Evolutionary conservation across 37 sponge, comb jelly and placozoan species (phyloP), one percentile per base, ranked within the genome.

Genomic region (Aphrocallistes beatrix): DNA sequence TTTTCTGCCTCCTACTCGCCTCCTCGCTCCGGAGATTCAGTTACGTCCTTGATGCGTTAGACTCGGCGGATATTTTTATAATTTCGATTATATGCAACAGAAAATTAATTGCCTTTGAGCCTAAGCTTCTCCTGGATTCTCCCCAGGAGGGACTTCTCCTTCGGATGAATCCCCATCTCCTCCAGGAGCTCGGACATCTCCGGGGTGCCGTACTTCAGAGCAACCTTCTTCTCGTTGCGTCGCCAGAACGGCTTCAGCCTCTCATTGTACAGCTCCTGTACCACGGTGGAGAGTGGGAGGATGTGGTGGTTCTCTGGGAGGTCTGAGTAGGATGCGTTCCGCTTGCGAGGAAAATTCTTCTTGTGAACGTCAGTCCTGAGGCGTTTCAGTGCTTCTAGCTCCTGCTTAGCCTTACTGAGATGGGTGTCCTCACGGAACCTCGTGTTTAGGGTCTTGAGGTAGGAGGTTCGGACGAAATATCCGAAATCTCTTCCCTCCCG

Each of bases 261-360:
- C 75, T 60, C 75, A 3, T 60, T 60, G n/a, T 60, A 60, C 75
- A 60, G n/a, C 34, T 60, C 75, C 34, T 60, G 75, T 60, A 60
- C 75, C 3, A 60, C 75, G 3, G 75, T 60, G 34, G 75, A 60
- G 10, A 60, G 75, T 6, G 75, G 75, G 34, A 60, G 75, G 34
- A 25, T 25, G 28, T 25, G 8, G n/a, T 19, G n/a, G 21, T 60
- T 60, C 75, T 60, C 75, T 19, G 75, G 75, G 3, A 60, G 10
- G 10, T 60, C 17, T 19, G 75, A 25, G 75, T 60, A 60, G 34
- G 75, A 60, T 8, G 75, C 8, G 6, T 19, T 6, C n/a, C 75
- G 10, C 75, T 60, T 3, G 28, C 75, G 75, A 60, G 34, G 21
- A 60, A 25, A 60, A 3, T 28, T 60, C 21, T 60, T 60, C 75